A percentile compares a stretch with the other conserved stretches of the same genome.
These are phyloP conservation scores for Patella vulgata DNA, from an alignment of 1,140 invertebrate genomes.

Conservation along the genomic window DNA sequence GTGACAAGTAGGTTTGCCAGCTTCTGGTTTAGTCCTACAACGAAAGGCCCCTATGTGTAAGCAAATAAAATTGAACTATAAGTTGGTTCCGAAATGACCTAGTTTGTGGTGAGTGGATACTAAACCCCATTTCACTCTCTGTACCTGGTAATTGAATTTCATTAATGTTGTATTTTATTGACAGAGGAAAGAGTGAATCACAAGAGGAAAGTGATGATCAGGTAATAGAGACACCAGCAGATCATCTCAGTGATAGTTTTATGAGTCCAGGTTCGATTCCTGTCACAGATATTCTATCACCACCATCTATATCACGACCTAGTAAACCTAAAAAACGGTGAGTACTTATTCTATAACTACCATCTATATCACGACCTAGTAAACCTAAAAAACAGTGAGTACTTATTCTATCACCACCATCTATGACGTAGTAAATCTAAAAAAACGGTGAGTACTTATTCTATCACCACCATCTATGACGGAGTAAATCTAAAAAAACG, in stretches of 20 bases:
- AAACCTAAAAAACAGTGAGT: conserved; percentile 56
- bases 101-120: too few relatives aligned
- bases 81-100: too few relatives aligned
- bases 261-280: conserved; percentile 45
- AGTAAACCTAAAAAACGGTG: conserved; percentile 57
- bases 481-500: conserved; percentile 46
- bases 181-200: conserved; percentile 27
- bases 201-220: conserved; percentile 27
- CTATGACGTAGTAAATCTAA: conserved; percentile 12
- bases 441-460: conserved; percentile 41
- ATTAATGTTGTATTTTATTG: conserved; percentile 9
- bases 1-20: too few relatives aligned
- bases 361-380: conserved; percentile 42
- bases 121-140: too few relatives aligned
- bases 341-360: conserved; percentile 45
- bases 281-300: conserved; percentile 47
- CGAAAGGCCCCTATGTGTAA: too few relatives aligned
- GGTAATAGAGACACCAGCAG: conserved; percentile 28
- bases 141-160: too few relatives aligned
- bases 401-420: background rate
- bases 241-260: conserved; percentile 31
- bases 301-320: conserved; percentile 43
- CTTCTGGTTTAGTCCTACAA: too few relatives aligned
- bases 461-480: background rate
- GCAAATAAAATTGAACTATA: too few relatives aligned